Evolutionary conservation across 2,797 vertebrate species (phyloP).

Genomic region (Pampus argenteus): DNA sequence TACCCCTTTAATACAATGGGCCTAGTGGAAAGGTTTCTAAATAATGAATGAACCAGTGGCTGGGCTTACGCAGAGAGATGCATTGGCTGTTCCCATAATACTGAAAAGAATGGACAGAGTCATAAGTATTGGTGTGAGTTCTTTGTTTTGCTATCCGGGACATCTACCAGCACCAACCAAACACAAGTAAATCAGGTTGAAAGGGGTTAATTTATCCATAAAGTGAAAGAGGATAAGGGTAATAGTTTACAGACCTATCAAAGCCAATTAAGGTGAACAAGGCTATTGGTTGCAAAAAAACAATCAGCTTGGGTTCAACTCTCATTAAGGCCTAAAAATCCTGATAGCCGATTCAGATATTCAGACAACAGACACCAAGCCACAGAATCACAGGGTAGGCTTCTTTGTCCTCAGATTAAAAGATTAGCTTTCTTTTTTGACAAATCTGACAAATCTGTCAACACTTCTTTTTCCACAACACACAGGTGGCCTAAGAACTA

Average conservation of each 20-base stretch:
- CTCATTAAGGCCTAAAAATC: conserved; percentile 70
- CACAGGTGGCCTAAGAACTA: conserved; percentile 46
- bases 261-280: conserved; percentile 68
- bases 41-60: conserved; percentile 82
- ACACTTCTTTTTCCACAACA: conserved; percentile 54
- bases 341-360: conserved; percentile 69
- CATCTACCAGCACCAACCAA: conserved; percentile 48
- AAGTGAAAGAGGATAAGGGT: conserved; percentile 60
- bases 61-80: conserved; percentile 81
- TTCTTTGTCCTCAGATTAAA: conserved; percentile 71
- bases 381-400: conserved; percentile 25
- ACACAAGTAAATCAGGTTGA: conserved; percentile 63
- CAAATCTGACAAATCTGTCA: conserved; percentile 61
- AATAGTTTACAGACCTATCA: conserved; percentile 58
- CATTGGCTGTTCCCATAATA: conserved; percentile 71
- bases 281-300: conserved; percentile 47
- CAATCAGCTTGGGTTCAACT: conserved; percentile 70
- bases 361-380: conserved; percentile 58
- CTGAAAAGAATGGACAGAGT: conserved; percentile 68
- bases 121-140: conserved; percentile 68
- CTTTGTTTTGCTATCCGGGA: conserved; percentile 59
- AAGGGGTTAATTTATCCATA: conserved; percentile 50
- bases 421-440: conserved; percentile 54
- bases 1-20: conserved; percentile 80
- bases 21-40: conserved; percentile 74